A percentile compares a stretch with the other conserved stretches of the same genome.
These are phyloP conservation scores for Busseola fusca DNA, from an alignment of 2,888 invertebrate genomes.

Conservation along the genomic window DNA sequence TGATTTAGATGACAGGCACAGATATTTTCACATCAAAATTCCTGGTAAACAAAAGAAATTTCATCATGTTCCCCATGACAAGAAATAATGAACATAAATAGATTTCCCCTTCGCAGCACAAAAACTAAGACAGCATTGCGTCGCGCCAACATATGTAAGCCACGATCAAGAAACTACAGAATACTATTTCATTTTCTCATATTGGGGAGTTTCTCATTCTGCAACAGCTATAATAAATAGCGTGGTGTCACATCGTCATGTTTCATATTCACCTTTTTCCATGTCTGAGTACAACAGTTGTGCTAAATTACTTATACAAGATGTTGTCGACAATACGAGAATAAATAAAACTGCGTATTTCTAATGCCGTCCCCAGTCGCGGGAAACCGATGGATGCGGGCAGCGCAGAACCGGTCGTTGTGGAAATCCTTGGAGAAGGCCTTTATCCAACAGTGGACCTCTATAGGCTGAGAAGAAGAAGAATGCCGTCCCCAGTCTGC, in stretches of 20 bases:
- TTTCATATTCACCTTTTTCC: not conserved
- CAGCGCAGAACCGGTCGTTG: too few relatives aligned
- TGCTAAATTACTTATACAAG: not conserved
- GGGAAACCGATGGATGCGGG: too few relatives aligned
- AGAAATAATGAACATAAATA: constrained; percentile 26
- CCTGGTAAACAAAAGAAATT: constrained; percentile 1
- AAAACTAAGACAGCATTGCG: constrained; percentile 16
- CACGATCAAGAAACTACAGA: constrained; percentile 3
- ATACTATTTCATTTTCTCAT: constrained; percentile 5
- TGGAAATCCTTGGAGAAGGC: too few relatives aligned
- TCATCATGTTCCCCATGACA: not conserved
- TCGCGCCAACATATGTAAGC: not conserved
- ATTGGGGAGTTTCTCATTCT: not conserved
- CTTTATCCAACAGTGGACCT: too few relatives aligned
- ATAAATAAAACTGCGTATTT: too few relatives aligned
- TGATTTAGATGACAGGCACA: not conserved
- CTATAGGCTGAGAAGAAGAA: too few relatives aligned
- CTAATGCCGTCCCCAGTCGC: too few relatives aligned
- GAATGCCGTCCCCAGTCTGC: too few relatives aligned
- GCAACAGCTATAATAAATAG: not conserved
- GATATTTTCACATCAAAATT: not conserved
- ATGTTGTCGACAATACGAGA: too few relatives aligned
- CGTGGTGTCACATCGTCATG: not conserved
- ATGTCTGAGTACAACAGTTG: not conserved
- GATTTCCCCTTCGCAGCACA: constrained; percentile 2